Evolutionary conservation across 2,888 invertebrate genomes (phyloP), one percentile per base, ranked within the genome.

Genomic region (Agonum fuliginosum): DNA sequence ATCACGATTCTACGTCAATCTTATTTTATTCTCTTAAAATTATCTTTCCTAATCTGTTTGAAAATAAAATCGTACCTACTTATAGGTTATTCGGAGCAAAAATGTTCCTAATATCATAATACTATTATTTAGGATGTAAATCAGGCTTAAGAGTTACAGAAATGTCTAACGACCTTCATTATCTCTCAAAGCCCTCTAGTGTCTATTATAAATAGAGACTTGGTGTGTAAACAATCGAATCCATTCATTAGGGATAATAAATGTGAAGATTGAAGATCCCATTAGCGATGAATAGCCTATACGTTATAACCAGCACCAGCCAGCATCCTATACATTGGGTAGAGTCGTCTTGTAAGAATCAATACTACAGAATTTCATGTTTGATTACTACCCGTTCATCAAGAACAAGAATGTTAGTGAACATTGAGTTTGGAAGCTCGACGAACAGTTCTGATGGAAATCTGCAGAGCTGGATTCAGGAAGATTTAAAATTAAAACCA

Each of bases 201-300:
- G n/a, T n/a, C n/a, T n/a, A n/a, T n/a, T n/a, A 54, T 54, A 24
- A 54, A 54, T 54, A 24, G 54, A 54, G 24, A 54, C 12, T n/a
- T 54, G 19, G 19, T 20, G 24, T 24, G 24, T 22, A 54, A 54
- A 54, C 54, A 54, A 24, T 12, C 4, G 22, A 17, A 46, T 24
- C 24, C 54, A 54, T 54, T 54, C 54, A 54, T 54, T 24, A 20
- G 24, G 10, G 37, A 0, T 37, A 37, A 37, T 37, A 37, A 37
- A 37, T 10, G 10, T 10, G 8, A 37, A 37, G 37, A 37, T 37
- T 10, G 37, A 37, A 37, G 37, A 37, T 1, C 10, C 37, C 10
- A 37, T 37, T 37, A 8, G 6, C 10, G 12, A n/a, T 37, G 37
- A 37, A n/a, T n/a, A n/a, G n/a, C 37, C 37, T 37, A 37, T 1